These are phyloP conservation scores for Pantherophis vulpinus DNA, from an alignment of 2,797 vertebrate species.

Conservation along the genomic window DNA sequence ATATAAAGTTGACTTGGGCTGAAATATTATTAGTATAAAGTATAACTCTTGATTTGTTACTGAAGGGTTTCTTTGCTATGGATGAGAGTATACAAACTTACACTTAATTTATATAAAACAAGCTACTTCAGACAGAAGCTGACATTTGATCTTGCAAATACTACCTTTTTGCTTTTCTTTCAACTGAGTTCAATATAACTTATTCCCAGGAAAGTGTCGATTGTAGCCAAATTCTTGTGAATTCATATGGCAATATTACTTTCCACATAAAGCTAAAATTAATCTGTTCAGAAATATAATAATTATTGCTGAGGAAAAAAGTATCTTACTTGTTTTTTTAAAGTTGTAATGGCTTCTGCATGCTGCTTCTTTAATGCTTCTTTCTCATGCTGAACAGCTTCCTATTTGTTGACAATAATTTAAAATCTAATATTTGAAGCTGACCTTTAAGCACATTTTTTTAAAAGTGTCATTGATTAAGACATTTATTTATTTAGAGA, in stretches of 20 bases:
- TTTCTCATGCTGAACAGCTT: constrained; percentile 79
- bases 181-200: background rate
- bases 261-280: constrained; percentile 20
- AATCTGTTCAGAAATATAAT: background rate
- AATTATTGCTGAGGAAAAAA: background rate
- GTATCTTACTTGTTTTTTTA: constrained; percentile 84
- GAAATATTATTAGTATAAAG: background rate
- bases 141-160: background rate
- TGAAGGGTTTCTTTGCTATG: background rate
- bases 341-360: constrained; percentile 73
- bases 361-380: constrained; percentile 77
- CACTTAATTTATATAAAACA: background rate
- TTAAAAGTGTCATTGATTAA: background rate
- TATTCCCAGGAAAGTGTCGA: background rate
- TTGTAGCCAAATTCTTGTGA: background rate
- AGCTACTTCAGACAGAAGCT: background rate
- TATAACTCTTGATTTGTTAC: background rate
- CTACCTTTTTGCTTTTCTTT: background rate
- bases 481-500: background rate
- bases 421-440: constrained; percentile 44
- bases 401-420: constrained; percentile 69
- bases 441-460: constrained; percentile 6
- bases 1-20: background rate
- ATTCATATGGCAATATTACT: background rate
- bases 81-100: background rate